Evolutionary conservation across 2,113 vertebrate species (phyloP).

Genomic region (Microtus montanus): DNA sequence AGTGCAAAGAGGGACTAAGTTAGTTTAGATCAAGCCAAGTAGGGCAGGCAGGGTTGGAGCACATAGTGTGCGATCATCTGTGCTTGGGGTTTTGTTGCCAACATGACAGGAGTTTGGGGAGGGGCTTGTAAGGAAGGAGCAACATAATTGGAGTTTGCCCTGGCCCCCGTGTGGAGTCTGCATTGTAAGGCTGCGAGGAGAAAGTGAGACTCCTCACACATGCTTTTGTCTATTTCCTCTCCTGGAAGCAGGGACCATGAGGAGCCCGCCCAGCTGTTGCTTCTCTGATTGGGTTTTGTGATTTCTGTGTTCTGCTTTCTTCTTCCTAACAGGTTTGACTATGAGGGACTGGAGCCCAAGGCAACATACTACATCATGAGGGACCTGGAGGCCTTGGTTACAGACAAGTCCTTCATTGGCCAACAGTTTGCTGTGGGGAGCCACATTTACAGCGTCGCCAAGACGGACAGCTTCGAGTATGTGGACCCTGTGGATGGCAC

Average conservation of each 20-base stretch:
- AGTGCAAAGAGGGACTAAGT: not conserved
- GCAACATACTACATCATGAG: constrained; percentile 95
- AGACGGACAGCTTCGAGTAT: constrained; percentile 97
- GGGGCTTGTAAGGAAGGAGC: not conserved
- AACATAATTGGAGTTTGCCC: not conserved
- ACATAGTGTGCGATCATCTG: not conserved
- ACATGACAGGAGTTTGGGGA: not conserved
- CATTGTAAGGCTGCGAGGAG: not conserved
- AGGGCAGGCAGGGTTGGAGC: no score
- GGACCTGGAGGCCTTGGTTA: constrained; percentile 94
- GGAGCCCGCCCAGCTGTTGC: not conserved
- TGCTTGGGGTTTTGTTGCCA: not conserved
- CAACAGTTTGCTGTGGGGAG: constrained; percentile 98
- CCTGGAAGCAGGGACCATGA: not conserved
- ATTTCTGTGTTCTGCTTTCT: not conserved
- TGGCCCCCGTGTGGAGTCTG: not conserved
- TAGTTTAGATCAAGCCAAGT: not conserved
- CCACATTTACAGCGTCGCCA: constrained; percentile 93
- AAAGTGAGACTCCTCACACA: not conserved
- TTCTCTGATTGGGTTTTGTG: constrained; percentile 9
- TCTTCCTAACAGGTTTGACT: constrained; percentile 92
- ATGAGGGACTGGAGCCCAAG: constrained; percentile 95
- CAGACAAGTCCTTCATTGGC: constrained; percentile 94
- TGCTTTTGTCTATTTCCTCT: not conserved
- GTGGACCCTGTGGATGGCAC: constrained; percentile 97